Conservation (phyloP, 2,113 vertebrate species). For the Haemorhous mexicanus region DNA sequence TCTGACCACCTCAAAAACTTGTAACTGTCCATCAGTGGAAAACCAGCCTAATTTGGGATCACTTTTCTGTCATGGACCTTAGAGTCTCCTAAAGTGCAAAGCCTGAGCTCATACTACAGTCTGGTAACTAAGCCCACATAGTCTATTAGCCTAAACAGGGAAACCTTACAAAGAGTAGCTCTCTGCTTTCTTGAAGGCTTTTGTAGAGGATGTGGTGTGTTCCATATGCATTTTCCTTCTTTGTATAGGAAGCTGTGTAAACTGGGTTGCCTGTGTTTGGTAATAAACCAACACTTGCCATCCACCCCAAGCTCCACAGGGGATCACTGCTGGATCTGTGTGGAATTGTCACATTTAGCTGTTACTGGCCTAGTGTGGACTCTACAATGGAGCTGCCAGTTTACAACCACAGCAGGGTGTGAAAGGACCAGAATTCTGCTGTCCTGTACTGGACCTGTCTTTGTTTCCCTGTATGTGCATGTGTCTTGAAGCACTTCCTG, state of each 20-base stretch:
- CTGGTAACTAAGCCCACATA: not conserved
- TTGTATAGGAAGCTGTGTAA: not conserved
- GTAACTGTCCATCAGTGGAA: not conserved
- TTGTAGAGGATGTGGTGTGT: not conserved
- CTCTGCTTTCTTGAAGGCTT: not conserved
- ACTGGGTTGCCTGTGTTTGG: not conserved
- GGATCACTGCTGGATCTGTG: not conserved
- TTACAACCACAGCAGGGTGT: not conserved
- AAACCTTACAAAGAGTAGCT: not conserved
- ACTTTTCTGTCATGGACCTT: not conserved
- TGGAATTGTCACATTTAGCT: not conserved
- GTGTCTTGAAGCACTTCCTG: not conserved
- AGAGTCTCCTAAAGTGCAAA: not conserved
- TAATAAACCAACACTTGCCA: not conserved
- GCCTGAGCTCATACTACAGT: not conserved
- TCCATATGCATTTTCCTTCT: not conserved
- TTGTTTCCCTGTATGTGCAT: rapidly evolving
- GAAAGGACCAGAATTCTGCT: not conserved
- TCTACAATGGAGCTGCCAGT: not conserved
- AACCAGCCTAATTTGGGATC: not conserved
- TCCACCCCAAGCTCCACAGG: rapidly evolving
- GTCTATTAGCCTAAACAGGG: not conserved
- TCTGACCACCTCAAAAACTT: not conserved
- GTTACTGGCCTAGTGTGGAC: not conserved
- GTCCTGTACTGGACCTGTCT: not conserved